Base-by-base conservation (phyloP, 1,140 invertebrate genomes). In the Leguminivora glycinivorella region DNA sequence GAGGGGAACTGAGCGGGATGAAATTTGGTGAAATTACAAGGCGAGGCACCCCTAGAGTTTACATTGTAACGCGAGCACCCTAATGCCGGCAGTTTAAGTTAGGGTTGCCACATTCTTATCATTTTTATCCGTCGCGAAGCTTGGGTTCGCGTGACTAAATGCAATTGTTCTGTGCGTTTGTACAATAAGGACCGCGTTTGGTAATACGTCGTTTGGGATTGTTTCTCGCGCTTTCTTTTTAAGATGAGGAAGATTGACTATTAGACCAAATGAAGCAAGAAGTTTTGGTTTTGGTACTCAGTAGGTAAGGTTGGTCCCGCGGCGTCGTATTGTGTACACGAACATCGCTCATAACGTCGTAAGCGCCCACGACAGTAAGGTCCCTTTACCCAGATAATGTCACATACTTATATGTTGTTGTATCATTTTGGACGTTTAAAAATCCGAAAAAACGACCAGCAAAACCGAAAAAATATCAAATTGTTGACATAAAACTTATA, bases 11-110 rank as follows among this genome's bases (percentile, higher is more conserved):
- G 69, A 75, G 72, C 80, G 76, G 77, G 86, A 84, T 88, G 87
- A 88, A 89, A 88, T 90, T 90, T 83, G 86, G 81, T 78, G 78
- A 87, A 87, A 89, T 90, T 88, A 89, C 88, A 88, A 85, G 84
- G 81, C 83, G 73, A 71, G 79, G 80, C 83, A 84, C 84, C 86
- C 87, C 80, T 67, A 63, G 34, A 80, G 87, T 90, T 88, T 88
- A 90, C 87, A 89, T 87, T 90, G 87, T 90, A 90, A 89, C 83
- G 78, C 75, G 87, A 86, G 85, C 83, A 88, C 87, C 88, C 88
- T 89, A 88, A 89, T 88, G 83, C 81, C 80, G 77, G 80, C 84
- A 80, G 84, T 82, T 89, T 89, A 84, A 82, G 24, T 72, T 79
- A 90, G 87, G 88, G 88, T 71, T 90, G 83, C 0, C 77, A 71